Conservation (phyloP, 2,888 invertebrate genomes). For the Odontocerum albicorne region DNA sequence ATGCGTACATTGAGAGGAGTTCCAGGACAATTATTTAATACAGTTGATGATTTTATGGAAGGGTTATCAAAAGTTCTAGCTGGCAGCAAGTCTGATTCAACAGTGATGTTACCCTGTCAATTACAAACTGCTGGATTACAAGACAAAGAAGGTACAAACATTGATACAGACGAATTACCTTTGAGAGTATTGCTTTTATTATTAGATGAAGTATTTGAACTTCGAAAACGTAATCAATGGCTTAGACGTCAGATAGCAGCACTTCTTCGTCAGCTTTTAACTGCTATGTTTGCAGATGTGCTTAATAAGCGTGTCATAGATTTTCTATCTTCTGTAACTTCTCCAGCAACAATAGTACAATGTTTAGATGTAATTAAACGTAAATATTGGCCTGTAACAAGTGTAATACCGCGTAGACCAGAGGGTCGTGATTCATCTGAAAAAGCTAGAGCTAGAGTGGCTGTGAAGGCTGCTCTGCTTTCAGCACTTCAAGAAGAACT, state of each 20-base stretch:
- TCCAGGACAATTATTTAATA: slow-evolving; percentile 85
- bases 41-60: slow-evolving; percentile 82
- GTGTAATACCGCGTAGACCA: background rate
- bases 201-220: slow-evolving; percentile 84
- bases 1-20: slow-evolving; percentile 85
- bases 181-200: slow-evolving; percentile 75
- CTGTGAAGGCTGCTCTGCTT: slow-evolving; percentile 31
- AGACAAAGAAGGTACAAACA: slow-evolving; percentile 46
- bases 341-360: slow-evolving; percentile 85
- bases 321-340: slow-evolving; percentile 82
- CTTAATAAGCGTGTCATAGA: slow-evolving; percentile 84
- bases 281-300: slow-evolving; percentile 80
- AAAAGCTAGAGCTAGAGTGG: slow-evolving; percentile 29
- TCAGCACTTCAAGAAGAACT: slow-evolving; percentile 67
- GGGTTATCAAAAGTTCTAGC: slow-evolving; percentile 72
- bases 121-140: slow-evolving; percentile 14
- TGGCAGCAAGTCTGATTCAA: slow-evolving; percentile 38
- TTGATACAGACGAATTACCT: slow-evolving; percentile 68
- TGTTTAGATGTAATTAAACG: slow-evolving; percentile 78
- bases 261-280: slow-evolving; percentile 73
- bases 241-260: slow-evolving; percentile 73
- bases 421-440: slow-evolving; percentile 19
- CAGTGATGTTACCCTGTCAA: slow-evolving; percentile 40
- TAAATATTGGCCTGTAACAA: slow-evolving; percentile 18
- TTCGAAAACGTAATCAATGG: slow-evolving; percentile 80